phyloP scores from a whole-genome alignment of 2,888 invertebrate species.

The Drosophila subquinaria region DNA sequence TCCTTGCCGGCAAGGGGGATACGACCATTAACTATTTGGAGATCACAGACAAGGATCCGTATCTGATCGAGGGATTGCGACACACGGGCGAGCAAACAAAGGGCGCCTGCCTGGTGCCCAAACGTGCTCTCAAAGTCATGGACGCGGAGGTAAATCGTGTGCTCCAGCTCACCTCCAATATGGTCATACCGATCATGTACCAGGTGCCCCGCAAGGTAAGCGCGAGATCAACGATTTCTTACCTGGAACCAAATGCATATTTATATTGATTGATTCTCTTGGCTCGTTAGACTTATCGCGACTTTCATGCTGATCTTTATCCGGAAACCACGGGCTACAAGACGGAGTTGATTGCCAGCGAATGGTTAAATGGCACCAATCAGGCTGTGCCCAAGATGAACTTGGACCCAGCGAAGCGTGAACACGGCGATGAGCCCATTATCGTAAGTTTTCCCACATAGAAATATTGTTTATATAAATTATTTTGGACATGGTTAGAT shows the following conservation, averaged over 20 bases:
- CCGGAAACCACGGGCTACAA: slow-evolving; percentile 94
- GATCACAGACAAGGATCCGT: slow-evolving; percentile 94
- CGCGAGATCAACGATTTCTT: no score
- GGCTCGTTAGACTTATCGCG: slow-evolving; percentile 91
- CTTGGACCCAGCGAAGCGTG: slow-evolving; percentile 92
- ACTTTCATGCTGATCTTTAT: slow-evolving; percentile 97
- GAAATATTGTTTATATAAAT: background rate
- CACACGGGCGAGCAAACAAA: slow-evolving; percentile 98
- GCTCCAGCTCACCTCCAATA: slow-evolving; percentile 93
- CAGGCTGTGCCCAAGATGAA: slow-evolving; percentile 92
- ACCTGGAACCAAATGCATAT: background rate
- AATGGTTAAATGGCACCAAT: slow-evolving; percentile 93
- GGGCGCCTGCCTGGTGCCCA: slow-evolving; percentile 96
- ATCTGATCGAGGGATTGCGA: slow-evolving; percentile 93
- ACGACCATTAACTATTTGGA: slow-evolving; percentile 96
- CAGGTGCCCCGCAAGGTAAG: slow-evolving; percentile 95
- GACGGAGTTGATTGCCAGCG: slow-evolving; percentile 91
- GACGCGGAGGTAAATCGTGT: slow-evolving; percentile 97
- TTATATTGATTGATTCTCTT: background rate
- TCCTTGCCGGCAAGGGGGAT: slow-evolving; percentile 97
- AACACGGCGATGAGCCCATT: slow-evolving; percentile 88
- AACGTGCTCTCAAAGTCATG: slow-evolving; percentile 97
- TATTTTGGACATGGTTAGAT: background rate
- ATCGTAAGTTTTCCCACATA: slow-evolving; percentile 86
- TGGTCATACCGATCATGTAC: slow-evolving; percentile 97